Evolutionary conservation across 2,888 invertebrate genomes (phyloP).

Genomic region (Monochamus alternatus): DNA sequence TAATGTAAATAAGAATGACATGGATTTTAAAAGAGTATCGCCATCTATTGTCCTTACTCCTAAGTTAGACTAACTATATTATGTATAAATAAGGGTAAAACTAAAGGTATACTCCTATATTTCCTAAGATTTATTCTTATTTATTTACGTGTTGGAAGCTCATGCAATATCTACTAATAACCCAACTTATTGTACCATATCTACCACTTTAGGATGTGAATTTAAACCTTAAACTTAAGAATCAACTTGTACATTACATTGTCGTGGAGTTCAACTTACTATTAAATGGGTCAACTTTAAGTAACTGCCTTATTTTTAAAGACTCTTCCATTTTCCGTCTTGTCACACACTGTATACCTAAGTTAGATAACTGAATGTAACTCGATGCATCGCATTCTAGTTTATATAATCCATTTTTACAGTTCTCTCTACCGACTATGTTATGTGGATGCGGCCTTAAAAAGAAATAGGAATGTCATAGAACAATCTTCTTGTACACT

Average conservation of each 20-base stretch:
- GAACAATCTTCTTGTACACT: background rate
- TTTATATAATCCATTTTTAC: conserved; percentile 40
- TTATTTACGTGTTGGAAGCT: no score
- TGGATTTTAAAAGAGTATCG: no score
- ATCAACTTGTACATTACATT: no score
- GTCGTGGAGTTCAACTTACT: conserved; percentile 75
- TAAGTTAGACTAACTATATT: no score
- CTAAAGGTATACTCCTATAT: no score
- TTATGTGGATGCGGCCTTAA: conserved; percentile 49
- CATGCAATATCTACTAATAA: background rate
- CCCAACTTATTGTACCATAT: conserved; percentile 20
- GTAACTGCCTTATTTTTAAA: conserved; percentile 82
- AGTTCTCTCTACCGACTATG: conserved; percentile 43
- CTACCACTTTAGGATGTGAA: background rate
- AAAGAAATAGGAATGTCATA: conserved; percentile 47
- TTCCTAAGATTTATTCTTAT: no score
- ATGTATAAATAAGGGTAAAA: no score
- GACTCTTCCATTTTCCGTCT: conserved; percentile 89
- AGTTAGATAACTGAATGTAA: conserved; percentile 79
- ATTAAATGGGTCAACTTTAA: conserved; percentile 90
- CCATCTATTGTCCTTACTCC: no score
- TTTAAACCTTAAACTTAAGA: no score
- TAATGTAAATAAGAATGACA: no score
- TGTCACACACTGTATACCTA: conserved; percentile 95
- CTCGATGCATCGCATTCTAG: conserved; percentile 28